Base-by-base conservation (phyloP, 2,888 invertebrate genomes). In the Ferdinandea cuprea region DNA sequence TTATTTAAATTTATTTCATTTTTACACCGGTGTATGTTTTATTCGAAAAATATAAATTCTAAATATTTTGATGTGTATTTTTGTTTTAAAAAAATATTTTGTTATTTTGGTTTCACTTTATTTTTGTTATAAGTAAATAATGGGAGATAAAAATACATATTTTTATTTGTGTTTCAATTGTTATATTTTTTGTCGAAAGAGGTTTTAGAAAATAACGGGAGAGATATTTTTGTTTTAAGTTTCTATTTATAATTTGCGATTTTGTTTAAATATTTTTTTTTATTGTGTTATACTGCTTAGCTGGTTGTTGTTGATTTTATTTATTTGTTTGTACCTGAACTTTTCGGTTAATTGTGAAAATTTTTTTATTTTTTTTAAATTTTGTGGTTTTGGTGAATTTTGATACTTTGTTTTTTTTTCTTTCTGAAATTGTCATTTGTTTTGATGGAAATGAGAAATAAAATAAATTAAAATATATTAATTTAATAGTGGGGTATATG, bases 31-130 rank as follows among this genome's bases (percentile, higher is more conserved):
- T 81, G 81, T 81, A 81, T 32, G 81, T 72, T 77, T 81, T 76
- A 81, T 65, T 81, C 81, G 81, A 81, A 81, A 81, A 81, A 81
- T 81, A 81, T 71, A 76, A 77, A 72, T 81, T 81, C 59, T 81
- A 56, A 73, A 80, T 74, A 69, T 63, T 74, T 42, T 32, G 25
- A 19, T 58, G 32, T 68, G 13, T 72, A 59, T 69, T 15, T 58
- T 63, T 73, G 40, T 15, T 76, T 74, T 74, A 69, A 80, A 73
- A 69, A 73, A 76, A 81, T 76, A 81, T 71, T 71, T 63, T 63
- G 0, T n/a, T n/a, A 25, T 25, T 61, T 7, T 28, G 21, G 58
- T 71, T 61, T 8, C 7, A 58, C 56, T 61, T 76, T 58, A 8
- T 3, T 30, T 48, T 42, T 50, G 19, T 65, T 65, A 76, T 71